Percentiles rank a stretch among this genome's conserved stretches.
Evolutionary conservation across 1,140 invertebrate species (phyloP).

Genomic region (Drosophila sp.): DNA sequence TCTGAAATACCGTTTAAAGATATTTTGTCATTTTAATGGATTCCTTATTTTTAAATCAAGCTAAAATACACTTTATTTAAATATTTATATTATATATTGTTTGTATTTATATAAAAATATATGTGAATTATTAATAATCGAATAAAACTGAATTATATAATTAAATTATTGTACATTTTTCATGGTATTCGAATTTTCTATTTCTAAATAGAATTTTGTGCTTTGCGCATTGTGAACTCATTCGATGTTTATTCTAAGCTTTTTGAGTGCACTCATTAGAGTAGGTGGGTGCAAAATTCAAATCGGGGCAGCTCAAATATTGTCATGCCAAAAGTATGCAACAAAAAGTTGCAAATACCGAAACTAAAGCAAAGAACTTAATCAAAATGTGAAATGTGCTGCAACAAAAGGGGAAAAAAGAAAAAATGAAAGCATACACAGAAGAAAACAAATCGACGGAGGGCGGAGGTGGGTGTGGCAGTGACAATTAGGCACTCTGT

Average conservation of each 20-base stretch:
- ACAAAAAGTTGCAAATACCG: conserved; percentile 39
- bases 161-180: not conserved
- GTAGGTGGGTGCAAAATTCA: conserved; percentile 17
- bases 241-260: conserved; percentile 1
- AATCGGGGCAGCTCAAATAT: conserved; percentile 69
- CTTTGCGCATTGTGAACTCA: not conserved
- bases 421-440: conserved; percentile 15
- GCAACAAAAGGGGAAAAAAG: too few species aligned
- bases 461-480: conserved; percentile 56
- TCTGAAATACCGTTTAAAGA: not conserved
- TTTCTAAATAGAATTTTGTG: conserved; percentile 1
- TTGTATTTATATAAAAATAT: too few species aligned
- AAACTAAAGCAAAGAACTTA: conserved; percentile 53
- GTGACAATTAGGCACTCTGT: conserved; percentile 70
- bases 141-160: not conserved
- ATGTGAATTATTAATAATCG: not conserved
- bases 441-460: conserved; percentile 20
- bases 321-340: conserved; percentile 46
- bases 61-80: too few species aligned
- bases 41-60: too few species aligned
- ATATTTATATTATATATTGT: too few species aligned
- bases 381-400: conserved; percentile 33
- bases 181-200: not conserved
- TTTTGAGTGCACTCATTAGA: conserved; percentile 22
- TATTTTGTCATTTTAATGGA: too few species aligned